These are phyloP conservation scores for Avahi laniger DNA, from an alignment of 2,797 vertebrate genomes.

Conservation along the genomic window DNA sequence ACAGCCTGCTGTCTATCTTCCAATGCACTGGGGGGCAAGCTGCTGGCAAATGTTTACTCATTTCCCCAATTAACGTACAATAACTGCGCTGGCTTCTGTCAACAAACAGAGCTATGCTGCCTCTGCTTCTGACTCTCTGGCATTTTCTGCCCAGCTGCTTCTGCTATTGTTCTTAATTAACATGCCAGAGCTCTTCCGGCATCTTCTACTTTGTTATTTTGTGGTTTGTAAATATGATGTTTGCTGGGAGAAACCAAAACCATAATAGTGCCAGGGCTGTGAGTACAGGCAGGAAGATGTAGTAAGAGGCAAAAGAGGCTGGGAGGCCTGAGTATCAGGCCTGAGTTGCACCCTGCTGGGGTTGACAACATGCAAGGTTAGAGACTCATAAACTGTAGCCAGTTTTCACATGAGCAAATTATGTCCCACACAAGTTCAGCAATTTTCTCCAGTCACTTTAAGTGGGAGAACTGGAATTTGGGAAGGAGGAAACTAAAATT, in stretches of 20 bases:
- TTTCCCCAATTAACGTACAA: slow-evolving; percentile 99
- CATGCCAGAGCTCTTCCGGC: slow-evolving; percentile 86
- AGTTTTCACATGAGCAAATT: slow-evolving; percentile 60
- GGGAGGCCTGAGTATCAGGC: neutral
- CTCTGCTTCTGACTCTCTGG: slow-evolving; percentile 88
- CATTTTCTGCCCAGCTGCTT: slow-evolving; percentile 88
- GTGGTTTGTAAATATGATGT: slow-evolving; percentile 85
- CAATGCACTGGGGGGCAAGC: slow-evolving; percentile 91
- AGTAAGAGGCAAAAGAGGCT: neutral
- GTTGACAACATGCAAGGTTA: neutral
- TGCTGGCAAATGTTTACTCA: slow-evolving; percentile 99
- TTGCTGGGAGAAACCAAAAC: slow-evolving; percentile 77
- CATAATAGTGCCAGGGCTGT: slow-evolving; percentile 66
- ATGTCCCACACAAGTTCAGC: slow-evolving; percentile 49
- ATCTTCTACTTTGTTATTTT: slow-evolving; percentile 87
- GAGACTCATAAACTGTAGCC: slow-evolving; percentile 9
- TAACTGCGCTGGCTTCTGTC: slow-evolving; percentile 98
- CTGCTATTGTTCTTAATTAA: slow-evolving; percentile 92
- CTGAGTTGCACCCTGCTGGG: neutral
- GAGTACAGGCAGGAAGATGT: slow-evolving; percentile 54
- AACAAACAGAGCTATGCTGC: slow-evolving; percentile 99
- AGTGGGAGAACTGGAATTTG: neutral
- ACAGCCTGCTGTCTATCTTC: slow-evolving; percentile 79
- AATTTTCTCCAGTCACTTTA: neutral
- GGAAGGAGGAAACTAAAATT: slow-evolving; percentile 40